Evolutionary conservation across 2,797 vertebrate species (phyloP).

Genomic region (Neopelma chrysocephalum): DNA sequence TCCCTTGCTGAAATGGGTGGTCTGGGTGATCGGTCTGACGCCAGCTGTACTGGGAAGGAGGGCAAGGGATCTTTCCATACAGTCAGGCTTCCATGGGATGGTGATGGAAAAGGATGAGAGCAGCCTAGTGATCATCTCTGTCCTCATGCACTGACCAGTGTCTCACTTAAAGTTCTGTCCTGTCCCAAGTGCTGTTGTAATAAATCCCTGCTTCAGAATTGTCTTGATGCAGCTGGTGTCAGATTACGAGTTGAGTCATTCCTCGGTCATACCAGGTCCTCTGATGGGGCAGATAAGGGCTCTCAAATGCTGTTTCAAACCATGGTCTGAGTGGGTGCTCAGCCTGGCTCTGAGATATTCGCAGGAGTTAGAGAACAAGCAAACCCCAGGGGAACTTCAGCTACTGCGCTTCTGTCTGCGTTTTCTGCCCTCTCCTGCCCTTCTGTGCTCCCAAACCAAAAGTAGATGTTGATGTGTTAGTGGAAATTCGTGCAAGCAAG

Average conservation of each 20-base stretch:
- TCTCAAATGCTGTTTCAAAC: not conserved
- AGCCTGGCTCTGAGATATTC: not conserved
- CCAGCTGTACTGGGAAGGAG: not conserved
- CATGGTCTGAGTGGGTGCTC: not conserved
- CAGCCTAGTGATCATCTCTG: not conserved
- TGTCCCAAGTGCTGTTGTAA: not conserved
- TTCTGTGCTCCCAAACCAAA: not conserved
- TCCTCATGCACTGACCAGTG: not conserved
- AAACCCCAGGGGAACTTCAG: not conserved
- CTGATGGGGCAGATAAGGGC: not conserved
- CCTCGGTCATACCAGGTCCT: not conserved
- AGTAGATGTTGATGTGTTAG: not conserved
- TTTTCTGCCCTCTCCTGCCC: slow-evolving; percentile 7
- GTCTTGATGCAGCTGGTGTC: not conserved
- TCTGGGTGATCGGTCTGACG: accelerated
- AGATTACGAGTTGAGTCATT: accelerated
- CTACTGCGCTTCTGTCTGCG: accelerated
- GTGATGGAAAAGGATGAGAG: not conserved
- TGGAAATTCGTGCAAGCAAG: not conserved
- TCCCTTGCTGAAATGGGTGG: not conserved
- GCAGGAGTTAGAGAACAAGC: not conserved
- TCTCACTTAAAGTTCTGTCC: not conserved
- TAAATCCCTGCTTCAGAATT: not conserved
- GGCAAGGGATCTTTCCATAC: not conserved
- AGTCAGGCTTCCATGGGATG: not conserved